A percentile compares a stretch with the other conserved stretches of the same genome.
Conservation (phyloP, 2,797 vertebrate species). For the Staurois parvus region DNA sequence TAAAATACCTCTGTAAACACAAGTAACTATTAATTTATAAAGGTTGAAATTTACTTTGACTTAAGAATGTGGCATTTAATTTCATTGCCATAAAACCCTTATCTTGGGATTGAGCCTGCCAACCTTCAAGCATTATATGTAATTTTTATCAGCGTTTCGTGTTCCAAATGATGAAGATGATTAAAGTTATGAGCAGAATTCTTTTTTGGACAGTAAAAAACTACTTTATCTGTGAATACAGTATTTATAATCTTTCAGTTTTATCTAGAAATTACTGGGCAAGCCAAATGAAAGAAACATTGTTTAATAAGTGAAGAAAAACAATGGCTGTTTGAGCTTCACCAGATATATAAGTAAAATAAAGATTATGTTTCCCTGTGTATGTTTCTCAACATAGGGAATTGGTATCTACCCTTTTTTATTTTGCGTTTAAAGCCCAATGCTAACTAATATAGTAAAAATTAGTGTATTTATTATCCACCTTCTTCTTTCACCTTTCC, state of each 20-base stretch:
- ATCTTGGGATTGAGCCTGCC: constrained; percentile 47
- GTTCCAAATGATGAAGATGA: constrained; percentile 52
- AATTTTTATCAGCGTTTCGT: constrained; percentile 50
- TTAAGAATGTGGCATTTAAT: constrained; percentile 57
- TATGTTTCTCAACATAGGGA: background rate
- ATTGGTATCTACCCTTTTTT: background rate
- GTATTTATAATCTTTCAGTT: constrained; percentile 32
- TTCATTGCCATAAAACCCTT: constrained; percentile 54
- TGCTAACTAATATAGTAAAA: background rate
- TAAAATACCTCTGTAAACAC: constrained; percentile 54
- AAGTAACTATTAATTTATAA: constrained; percentile 48
- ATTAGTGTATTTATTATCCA: no score
- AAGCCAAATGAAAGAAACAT: constrained; percentile 20
- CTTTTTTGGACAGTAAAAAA: constrained; percentile 41
- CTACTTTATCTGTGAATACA: constrained; percentile 20
- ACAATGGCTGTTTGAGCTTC: constrained; percentile 7
- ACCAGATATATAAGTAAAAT: constrained; percentile 18
- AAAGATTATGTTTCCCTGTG: background rate
- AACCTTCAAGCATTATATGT: constrained; percentile 48
- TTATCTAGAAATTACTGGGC: constrained; percentile 25
- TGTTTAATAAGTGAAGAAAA: constrained; percentile 22
- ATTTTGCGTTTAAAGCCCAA: background rate
- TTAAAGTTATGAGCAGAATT: constrained; percentile 51
- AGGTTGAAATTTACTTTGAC: constrained; percentile 42
- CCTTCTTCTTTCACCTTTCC: no score